Base-by-base conservation (phyloP, 2,888 invertebrate species). In the Alentia gelatinosa region DNA sequence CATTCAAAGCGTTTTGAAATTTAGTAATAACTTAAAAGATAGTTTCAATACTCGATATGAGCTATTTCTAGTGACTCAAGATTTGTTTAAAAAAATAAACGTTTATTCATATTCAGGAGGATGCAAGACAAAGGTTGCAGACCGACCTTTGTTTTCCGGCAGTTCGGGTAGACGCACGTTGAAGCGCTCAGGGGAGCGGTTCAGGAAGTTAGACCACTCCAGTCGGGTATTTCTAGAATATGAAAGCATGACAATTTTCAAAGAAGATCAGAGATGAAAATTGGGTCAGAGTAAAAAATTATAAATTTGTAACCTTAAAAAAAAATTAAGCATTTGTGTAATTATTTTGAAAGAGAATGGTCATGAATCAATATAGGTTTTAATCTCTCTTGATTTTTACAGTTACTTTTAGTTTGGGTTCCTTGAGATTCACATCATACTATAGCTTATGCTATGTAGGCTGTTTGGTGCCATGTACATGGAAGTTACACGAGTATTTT, bases 191-290 rank as follows among this genome's bases (percentile, higher is more conserved):
- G 95, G 95, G 15, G 93, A 94, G 89, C 93, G 92, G 92, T 95
- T 94, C 89, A 95, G 93, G 92, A 95, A 95, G 88, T 94, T 94
- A 0, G 95, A 95, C 95, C 95, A 95, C 56, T 95, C 94, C 42
- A 93, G 92, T 40, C 94, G 91, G 7, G 95, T 93, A 50, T 94
- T 93, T 91, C 95, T 95, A 91, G 30, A 74, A 33, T 3, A 74
- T n/a, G 15, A 68, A 12, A 15, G n/a, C 68, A 68, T 68, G 68
- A n/a, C n/a, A n/a, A n/a, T 68, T 7, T 68, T n/a, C 68, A 68
- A n/a, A 26, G 15, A n/a, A n/a, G n/a, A n/a, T n/a, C n/a, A n/a
- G n/a, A n/a, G n/a, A n/a, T n/a, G 56, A 23, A 50, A 19, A 19
- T 50, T 23, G 15, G 56, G 56, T 50, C 56, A 50, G 56, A 50